Percentiles rank a stretch among this genome's conserved stretches.
These are phyloP conservation scores for Mesocricetus auratus DNA, from an alignment of 2,113 vertebrate species.

Conservation along the genomic window DNA sequence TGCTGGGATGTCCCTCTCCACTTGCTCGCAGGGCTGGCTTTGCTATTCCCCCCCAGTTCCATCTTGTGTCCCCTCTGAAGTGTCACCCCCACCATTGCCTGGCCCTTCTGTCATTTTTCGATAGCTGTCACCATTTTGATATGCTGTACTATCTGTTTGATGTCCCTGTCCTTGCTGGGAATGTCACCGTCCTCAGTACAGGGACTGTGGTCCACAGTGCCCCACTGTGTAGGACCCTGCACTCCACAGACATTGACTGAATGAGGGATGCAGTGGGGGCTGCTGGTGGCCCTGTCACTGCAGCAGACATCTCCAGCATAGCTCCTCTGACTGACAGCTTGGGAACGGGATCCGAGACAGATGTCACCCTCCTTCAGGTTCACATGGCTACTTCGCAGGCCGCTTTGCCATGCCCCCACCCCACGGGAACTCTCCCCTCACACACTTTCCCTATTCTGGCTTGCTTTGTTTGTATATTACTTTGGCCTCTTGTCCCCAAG, in stretches of 20 bases:
- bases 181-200: background rate
- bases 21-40: background rate
- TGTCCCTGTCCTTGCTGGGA: too few species aligned
- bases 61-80: background rate
- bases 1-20: background rate
- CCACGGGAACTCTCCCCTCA: background rate
- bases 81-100: background rate
- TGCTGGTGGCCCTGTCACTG: too few species aligned
- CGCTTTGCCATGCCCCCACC: background rate
- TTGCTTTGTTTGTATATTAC: background rate
- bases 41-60: background rate
- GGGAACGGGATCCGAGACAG: background rate
- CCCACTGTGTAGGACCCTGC: background rate
- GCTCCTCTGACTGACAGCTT: background rate
- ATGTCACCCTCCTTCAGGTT: background rate
- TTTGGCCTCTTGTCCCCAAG: background rate
- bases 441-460: too few species aligned
- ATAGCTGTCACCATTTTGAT: too few species aligned
- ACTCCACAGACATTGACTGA: background rate
- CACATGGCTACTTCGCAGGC: background rate
- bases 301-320: accelerated
- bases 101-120: background rate
- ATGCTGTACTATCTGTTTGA: background rate
- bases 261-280: background rate
- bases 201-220: background rate